Evolutionary conservation across 1,140 invertebrate genomes (phyloP).

Genomic region (Zaprionus camerounensis): DNA sequence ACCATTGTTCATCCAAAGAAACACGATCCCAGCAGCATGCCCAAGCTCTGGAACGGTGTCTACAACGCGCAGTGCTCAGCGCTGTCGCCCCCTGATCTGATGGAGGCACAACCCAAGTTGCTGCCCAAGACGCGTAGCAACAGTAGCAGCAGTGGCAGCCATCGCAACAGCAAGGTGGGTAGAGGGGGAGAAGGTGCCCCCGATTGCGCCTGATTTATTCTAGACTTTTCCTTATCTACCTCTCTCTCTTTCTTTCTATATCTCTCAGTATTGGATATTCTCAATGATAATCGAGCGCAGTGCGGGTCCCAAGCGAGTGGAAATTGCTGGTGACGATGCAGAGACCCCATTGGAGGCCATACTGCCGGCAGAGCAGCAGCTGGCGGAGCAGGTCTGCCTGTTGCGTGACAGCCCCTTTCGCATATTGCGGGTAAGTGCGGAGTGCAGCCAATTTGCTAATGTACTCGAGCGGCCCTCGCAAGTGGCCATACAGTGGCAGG

Average conservation of each 20-base stretch:
- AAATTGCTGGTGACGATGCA: conserved; percentile 71
- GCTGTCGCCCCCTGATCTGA: conserved; percentile 61
- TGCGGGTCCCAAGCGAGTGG: conserved; percentile 59
- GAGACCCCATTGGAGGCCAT: conserved; percentile 85
- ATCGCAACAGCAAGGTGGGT: conserved; percentile 67
- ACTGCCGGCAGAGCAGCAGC: conserved; percentile 73
- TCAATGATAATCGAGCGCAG: conserved; percentile 82
- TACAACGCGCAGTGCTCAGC: conserved; percentile 62
- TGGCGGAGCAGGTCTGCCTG: conserved; percentile 85
- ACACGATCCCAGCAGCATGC: conserved; percentile 49
- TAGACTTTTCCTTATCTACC: background rate
- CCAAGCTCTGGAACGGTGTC: conserved; percentile 72
- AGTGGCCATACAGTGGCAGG: background rate
- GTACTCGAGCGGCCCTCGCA: conserved; percentile 20
- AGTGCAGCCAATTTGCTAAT: conserved; percentile 58
- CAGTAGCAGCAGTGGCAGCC: conserved; percentile 47
- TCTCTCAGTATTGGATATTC: conserved; percentile 77
- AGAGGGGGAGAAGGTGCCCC: background rate
- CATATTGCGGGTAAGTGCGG: conserved; percentile 87
- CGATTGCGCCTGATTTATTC: background rate
- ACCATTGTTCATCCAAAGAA: background rate
- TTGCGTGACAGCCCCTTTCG: conserved; percentile 88
- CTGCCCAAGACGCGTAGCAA: conserved; percentile 54
- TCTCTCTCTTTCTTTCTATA: too few relatives aligned
- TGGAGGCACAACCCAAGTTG: conserved; percentile 73